These are phyloP conservation scores for Epirrhoe alternata DNA, from an alignment of 2,888 invertebrate species.

Conservation along the genomic window DNA sequence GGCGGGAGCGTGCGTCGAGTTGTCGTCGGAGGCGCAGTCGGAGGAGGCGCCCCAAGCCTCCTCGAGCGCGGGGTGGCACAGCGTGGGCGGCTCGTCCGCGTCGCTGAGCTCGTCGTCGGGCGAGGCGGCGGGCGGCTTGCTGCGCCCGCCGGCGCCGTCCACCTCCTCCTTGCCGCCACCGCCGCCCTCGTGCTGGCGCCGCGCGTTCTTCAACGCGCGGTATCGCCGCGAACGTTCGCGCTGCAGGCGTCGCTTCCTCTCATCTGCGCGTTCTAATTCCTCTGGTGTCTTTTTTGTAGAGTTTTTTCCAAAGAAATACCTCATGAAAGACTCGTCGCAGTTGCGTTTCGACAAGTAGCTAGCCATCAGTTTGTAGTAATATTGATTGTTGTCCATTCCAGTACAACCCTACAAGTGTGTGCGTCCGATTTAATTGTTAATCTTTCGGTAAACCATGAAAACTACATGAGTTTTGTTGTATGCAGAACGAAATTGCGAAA, in stretches of 20 bases:
- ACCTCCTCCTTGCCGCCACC: constrained; percentile 59
- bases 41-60: constrained; percentile 54
- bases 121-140: constrained; percentile 61
- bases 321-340: constrained; percentile 82
- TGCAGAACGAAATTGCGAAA: not conserved
- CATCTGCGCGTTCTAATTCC: constrained; percentile 77
- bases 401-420: constrained; percentile 25
- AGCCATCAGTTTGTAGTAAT: constrained; percentile 81
- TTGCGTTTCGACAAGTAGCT: constrained; percentile 80
- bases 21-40: constrained; percentile 77
- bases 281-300: constrained; percentile 77
- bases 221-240: constrained; percentile 77
- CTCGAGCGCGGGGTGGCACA: constrained; percentile 73
- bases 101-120: constrained; percentile 75
- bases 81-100: constrained; percentile 76
- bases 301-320: constrained; percentile 81
- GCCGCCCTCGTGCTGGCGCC: constrained; percentile 74
- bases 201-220: constrained; percentile 76
- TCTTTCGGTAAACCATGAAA: constrained; percentile 46
- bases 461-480: constrained; percentile 30
- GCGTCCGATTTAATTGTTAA: constrained; percentile 10
- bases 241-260: constrained; percentile 76
- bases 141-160: constrained; percentile 54
- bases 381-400: constrained; percentile 75
- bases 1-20: constrained; percentile 72